phyloP scores from a whole-genome alignment of 1,140 invertebrate species.

The Saxidomus purpurata region DNA sequence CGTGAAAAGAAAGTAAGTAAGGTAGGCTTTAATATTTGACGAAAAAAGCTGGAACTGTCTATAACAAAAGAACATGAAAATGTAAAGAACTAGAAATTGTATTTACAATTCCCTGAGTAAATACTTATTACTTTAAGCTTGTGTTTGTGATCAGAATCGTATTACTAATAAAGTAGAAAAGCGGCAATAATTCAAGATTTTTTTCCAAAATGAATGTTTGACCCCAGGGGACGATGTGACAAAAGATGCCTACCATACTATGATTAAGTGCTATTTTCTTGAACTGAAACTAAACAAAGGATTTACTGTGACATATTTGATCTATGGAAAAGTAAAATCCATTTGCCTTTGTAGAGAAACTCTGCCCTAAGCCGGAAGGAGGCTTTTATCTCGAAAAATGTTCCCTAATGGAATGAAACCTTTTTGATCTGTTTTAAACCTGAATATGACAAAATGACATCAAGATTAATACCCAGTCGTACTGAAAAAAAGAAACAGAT shows the following conservation, averaged over 20 bases:
- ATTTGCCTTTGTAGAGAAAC: not conserved
- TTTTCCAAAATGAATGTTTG: not conserved
- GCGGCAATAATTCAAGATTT: not conserved
- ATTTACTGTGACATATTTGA: not conserved
- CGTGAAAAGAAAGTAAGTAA: too few species aligned
- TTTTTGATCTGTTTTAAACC: not conserved
- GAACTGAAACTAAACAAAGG: not conserved
- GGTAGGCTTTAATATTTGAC: too few species aligned
- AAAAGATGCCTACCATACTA: not conserved
- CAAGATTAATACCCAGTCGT: not conserved
- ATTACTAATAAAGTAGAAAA: too few species aligned
- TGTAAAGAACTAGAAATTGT: too few species aligned
- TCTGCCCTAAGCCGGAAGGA: not conserved
- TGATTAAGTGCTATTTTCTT: not conserved
- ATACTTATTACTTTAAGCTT: too few species aligned
- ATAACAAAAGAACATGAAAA: too few species aligned
- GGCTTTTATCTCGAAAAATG: slow-evolving; percentile 12
- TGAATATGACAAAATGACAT: not conserved
- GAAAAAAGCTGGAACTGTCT: too few species aligned
- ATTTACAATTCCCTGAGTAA: too few species aligned
- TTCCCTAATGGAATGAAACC: slow-evolving; percentile 31
- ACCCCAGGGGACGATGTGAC: not conserved
- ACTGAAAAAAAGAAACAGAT: too few species aligned
- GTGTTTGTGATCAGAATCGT: too few species aligned
- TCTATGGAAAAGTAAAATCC: slow-evolving; percentile 5